These are phyloP conservation scores for Troglohyphantes excavatus DNA, from an alignment of 2,888 invertebrate species.

Conservation along the genomic window DNA sequence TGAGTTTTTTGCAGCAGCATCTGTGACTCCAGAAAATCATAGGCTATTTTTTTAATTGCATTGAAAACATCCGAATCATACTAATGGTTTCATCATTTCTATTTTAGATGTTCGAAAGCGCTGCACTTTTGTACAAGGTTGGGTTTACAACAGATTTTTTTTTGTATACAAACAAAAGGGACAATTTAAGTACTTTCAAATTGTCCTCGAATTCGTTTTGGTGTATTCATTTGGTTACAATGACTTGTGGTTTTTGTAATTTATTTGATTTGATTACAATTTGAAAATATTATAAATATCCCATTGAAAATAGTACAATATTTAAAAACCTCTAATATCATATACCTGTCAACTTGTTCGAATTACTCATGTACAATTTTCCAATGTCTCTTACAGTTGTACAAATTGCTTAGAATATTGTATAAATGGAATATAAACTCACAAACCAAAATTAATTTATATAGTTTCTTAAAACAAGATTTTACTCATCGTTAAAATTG, in stretches of 20 bases:
- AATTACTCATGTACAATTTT: no score
- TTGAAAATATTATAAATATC: not conserved
- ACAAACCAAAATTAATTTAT: no score
- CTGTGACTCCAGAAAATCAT: slow-evolving; percentile 80
- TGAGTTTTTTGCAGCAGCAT: slow-evolving; percentile 92
- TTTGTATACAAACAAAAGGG: not conserved
- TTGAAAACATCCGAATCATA: not conserved
- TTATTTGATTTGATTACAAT: not conserved
- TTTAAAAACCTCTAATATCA: not conserved
- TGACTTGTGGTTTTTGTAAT: not conserved
- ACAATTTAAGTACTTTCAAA: not conserved
- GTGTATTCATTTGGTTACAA: not conserved
- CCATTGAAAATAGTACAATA: not conserved
- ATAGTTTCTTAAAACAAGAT: no score
- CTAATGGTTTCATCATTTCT: slow-evolving; percentile 51
- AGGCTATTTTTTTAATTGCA: slow-evolving; percentile 71
- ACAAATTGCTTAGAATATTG: no score
- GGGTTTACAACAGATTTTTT: not conserved
- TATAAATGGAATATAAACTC: no score
- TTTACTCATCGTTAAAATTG: no score
- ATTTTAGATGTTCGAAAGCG: slow-evolving; percentile 45
- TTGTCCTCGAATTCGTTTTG: not conserved
- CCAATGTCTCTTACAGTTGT: no score
- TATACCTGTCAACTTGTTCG: no score
- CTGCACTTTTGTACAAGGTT: not conserved